phyloP scores from a whole-genome alignment of 2,797 vertebrate genomes.

The Enteromius paludinosus region DNA sequence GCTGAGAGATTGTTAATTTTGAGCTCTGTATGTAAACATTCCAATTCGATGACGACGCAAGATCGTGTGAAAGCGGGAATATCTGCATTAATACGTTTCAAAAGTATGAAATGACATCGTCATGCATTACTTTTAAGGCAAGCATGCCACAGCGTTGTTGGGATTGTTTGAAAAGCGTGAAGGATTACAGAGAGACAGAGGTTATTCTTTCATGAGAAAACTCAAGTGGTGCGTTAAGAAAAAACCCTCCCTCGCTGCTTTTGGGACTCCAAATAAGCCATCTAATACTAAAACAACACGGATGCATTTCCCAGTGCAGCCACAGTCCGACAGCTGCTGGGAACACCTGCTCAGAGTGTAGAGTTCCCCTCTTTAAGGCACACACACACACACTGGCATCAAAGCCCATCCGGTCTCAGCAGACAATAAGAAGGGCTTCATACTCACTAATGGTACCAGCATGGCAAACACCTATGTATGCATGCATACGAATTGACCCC shows the following conservation, averaged over 20 bases:
- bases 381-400: constrained; percentile 64
- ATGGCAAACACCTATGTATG: constrained; percentile 53
- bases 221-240: constrained; percentile 71
- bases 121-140: constrained; percentile 33
- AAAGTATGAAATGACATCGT: constrained; percentile 17
- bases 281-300: constrained; percentile 71
- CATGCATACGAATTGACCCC: constrained; percentile 35
- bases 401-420: constrained; percentile 70
- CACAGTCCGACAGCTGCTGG: constrained; percentile 74
- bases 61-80: constrained; percentile 14
- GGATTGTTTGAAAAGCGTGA: constrained; percentile 4
- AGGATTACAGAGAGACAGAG: constrained; percentile 25
- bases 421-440: constrained; percentile 74
- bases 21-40: constrained; percentile 68
- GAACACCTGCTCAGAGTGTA: constrained; percentile 77
- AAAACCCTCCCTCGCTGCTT: constrained; percentile 64
- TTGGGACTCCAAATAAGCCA: constrained; percentile 67
- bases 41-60: constrained; percentile 29
- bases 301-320: constrained; percentile 69
- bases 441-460: constrained; percentile 76
- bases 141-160: constrained; percentile 5
- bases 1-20: background rate
- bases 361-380: constrained; percentile 72
- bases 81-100: background rate
- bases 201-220: constrained; percentile 63